Percentiles rank a stretch among this genome's conserved stretches.
Conservation (phyloP, 2,113 vertebrate species). For the Melozone crissalis region DNA sequence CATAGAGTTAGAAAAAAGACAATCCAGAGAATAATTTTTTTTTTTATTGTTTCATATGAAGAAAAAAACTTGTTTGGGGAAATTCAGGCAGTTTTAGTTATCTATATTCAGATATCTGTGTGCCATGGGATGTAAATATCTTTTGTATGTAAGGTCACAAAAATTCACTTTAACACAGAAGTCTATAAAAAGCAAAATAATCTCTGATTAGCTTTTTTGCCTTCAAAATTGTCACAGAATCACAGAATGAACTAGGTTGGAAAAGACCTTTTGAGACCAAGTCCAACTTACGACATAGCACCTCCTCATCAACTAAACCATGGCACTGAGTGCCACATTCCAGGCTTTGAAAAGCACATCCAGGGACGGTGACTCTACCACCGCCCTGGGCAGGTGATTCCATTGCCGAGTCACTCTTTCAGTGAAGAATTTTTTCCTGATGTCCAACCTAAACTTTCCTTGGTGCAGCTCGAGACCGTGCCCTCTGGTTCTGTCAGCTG, state of each 20-base stretch:
- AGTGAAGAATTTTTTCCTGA: not conserved
- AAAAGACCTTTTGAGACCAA: not conserved
- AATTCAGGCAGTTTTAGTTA: not conserved
- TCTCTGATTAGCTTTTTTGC: not conserved
- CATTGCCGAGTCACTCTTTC: fast-evolving
- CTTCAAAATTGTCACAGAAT: not conserved
- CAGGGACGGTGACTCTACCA: not conserved
- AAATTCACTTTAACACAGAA: not conserved
- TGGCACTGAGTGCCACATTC: fast-evolving
- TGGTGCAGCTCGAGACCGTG: fast-evolving
- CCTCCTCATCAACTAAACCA: not conserved
- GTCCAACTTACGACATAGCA: fast-evolving
- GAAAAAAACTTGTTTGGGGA: fast-evolving
- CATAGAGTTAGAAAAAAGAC: not conserved
- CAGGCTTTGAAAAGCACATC: not conserved
- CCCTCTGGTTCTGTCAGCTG: not conserved
- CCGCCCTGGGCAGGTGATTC: not conserved
- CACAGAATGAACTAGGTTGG: not conserved
- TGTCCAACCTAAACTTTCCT: not conserved
- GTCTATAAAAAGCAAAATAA: not conserved
- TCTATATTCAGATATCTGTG: not conserved
- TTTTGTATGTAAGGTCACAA: not conserved
- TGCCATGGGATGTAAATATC: not conserved
- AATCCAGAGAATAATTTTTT: not conserved
- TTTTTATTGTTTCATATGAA: not conserved